These are phyloP conservation scores for Diorhabda elongata DNA, from an alignment of 1,140 invertebrate species.

Conservation along the genomic window DNA sequence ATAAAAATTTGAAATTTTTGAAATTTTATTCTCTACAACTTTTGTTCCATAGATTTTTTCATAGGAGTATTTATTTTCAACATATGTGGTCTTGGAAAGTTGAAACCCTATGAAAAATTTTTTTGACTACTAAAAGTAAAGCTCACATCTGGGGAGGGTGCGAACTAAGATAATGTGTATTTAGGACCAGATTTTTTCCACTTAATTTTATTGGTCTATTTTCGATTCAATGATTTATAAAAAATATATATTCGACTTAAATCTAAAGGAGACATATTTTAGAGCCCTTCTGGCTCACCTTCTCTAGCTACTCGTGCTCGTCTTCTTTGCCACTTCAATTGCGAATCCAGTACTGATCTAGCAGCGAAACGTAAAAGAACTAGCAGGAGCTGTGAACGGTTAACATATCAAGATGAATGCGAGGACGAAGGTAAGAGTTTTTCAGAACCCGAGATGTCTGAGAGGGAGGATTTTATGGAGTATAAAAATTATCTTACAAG, in stretches of 20 bases:
- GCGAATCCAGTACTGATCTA: conserved; percentile 26
- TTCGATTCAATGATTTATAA: too few species aligned
- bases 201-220: too few species aligned
- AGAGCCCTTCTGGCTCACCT: conserved; percentile 19
- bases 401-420: background rate
- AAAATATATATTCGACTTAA: background rate
- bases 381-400: background rate
- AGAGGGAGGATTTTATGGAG: background rate
- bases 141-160: too few species aligned
- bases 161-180: too few species aligned
- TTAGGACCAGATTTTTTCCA: too few species aligned
- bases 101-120: too few species aligned
- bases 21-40: too few species aligned
- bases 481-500: conserved; percentile 48
- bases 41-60: too few species aligned
- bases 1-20: too few species aligned
- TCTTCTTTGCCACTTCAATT: conserved; percentile 33
- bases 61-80: too few species aligned
- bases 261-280: conserved; percentile 3
- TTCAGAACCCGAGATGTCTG: conserved; percentile 16
- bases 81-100: too few species aligned
- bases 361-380: conserved; percentile 16
- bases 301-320: conserved; percentile 22
- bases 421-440: conserved; percentile 9
- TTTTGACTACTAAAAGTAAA: too few species aligned